Conservation (phyloP, 2,113 vertebrate species). For the Erythrocercus mccallii region DNA sequence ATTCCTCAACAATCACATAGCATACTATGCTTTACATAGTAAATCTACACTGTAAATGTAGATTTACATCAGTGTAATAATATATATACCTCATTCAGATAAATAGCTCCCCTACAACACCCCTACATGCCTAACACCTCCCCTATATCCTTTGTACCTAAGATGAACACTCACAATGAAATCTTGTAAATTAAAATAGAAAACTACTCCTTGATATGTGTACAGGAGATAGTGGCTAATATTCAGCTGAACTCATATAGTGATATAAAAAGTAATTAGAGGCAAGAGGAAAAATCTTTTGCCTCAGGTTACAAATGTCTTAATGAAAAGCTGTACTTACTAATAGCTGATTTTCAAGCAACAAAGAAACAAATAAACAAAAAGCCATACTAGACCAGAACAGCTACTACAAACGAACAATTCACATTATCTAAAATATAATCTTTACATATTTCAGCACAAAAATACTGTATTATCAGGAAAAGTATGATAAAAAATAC, state of each 20-base stretch:
- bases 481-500: not conserved
- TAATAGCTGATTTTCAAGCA: not conserved
- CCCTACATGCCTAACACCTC: not conserved
- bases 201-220: not conserved
- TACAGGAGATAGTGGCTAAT: not conserved
- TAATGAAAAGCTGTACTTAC: not conserved
- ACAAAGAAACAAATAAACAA: not conserved
- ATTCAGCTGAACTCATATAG: not conserved
- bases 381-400: not conserved
- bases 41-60: too few species aligned
- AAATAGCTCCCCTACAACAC: not conserved
- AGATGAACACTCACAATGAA: not conserved
- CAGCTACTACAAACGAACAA: not conserved
- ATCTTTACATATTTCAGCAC: not conserved
- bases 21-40: not conserved
- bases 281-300: not conserved
- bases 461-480: not conserved
- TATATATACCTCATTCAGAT: not conserved
- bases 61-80: not conserved
- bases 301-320: not conserved
- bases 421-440: not conserved
- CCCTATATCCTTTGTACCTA: not conserved
- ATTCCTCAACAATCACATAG: not conserved
- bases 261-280: constrained; percentile 8
- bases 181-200: not conserved